A percentile compares a stretch with the other conserved stretches of the same genome.
Evolutionary conservation across 2,888 invertebrate species (phyloP).

Genomic region (Micropterix aruncella): DNA sequence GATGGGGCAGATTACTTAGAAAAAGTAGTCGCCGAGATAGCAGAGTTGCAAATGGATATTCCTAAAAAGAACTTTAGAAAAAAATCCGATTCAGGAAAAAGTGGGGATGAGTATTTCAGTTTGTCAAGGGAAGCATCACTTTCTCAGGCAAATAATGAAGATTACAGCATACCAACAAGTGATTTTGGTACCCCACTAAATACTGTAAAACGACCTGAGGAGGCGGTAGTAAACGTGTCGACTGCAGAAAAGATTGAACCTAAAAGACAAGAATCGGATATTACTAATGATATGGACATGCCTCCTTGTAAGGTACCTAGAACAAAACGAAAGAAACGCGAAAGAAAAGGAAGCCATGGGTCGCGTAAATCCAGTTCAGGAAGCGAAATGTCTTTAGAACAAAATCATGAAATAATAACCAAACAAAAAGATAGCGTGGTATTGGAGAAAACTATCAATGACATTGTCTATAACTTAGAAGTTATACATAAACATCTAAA

Average conservation of each 20-base stretch:
- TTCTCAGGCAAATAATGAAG: conserved; percentile 17
- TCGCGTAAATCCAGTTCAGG: conserved; percentile 29
- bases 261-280: not conserved
- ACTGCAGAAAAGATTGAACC: conserved; percentile 11
- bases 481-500: conserved; percentile 40
- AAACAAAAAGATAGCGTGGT: conserved; percentile 22
- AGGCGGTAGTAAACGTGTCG: too few species aligned
- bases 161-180: not conserved
- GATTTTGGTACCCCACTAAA: not conserved
- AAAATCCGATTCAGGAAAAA: conserved; percentile 47
- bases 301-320: too few species aligned
- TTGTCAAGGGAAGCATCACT: conserved; percentile 44
- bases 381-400: conserved; percentile 28
- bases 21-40: conserved; percentile 27
- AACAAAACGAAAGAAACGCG: conserved; percentile 24
- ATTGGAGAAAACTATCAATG: too few species aligned
- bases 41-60: conserved; percentile 38
- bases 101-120: conserved; percentile 50
- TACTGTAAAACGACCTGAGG: too few species aligned
- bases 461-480: conserved; percentile 20
- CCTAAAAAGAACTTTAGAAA: conserved; percentile 46
- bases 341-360: conserved; percentile 27
- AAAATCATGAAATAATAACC: conserved; percentile 14
- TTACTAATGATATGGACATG: conserved; percentile 19
- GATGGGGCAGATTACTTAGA: conserved; percentile 41